Evolutionary conservation across 2,113 vertebrate species (phyloP).

Genomic region (Pelobates fuscus): DNA sequence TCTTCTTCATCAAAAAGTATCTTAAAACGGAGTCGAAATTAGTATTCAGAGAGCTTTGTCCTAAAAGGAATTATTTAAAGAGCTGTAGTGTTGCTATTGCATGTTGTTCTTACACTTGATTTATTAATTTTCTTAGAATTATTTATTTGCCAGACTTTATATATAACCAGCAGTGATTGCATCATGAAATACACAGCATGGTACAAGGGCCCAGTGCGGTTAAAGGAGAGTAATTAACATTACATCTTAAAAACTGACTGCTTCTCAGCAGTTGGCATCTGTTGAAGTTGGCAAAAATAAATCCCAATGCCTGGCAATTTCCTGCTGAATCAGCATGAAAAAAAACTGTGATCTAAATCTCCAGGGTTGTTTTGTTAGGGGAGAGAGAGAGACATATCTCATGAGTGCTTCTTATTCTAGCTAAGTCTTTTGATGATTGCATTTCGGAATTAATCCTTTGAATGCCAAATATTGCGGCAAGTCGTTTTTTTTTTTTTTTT

Average conservation of each 20-base stretch:
- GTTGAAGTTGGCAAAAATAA: constrained; percentile 49
- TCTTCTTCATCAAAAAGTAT: neutral
- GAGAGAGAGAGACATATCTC: neutral
- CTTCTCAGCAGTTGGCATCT: constrained; percentile 50
- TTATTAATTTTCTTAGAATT: constrained; percentile 37
- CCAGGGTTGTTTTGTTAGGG: constrained; percentile 12
- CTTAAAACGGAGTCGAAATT: neutral
- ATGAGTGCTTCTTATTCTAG: neutral
- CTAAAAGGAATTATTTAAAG: neutral
- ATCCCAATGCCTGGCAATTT: constrained; percentile 28
- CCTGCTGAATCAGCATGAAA: constrained; percentile 37
- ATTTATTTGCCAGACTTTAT: constrained; percentile 36
- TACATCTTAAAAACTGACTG: constrained; percentile 43
- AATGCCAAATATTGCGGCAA: neutral
- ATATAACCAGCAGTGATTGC: constrained; percentile 28
- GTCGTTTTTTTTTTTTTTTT: neutral
- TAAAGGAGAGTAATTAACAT: constrained; percentile 49
- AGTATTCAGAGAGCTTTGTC: neutral
- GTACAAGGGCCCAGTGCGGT: constrained; percentile 21
- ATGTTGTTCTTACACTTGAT: constrained; percentile 17
- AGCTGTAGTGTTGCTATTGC: neutral
- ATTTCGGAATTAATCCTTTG: neutral
- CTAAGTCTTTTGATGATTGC: neutral
- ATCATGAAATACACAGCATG: constrained; percentile 24
- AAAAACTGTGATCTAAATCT: constrained; percentile 42